phyloP scores from a whole-genome alignment of 92 coral and sea anemone genomes.

The Porites divaricata region DNA sequence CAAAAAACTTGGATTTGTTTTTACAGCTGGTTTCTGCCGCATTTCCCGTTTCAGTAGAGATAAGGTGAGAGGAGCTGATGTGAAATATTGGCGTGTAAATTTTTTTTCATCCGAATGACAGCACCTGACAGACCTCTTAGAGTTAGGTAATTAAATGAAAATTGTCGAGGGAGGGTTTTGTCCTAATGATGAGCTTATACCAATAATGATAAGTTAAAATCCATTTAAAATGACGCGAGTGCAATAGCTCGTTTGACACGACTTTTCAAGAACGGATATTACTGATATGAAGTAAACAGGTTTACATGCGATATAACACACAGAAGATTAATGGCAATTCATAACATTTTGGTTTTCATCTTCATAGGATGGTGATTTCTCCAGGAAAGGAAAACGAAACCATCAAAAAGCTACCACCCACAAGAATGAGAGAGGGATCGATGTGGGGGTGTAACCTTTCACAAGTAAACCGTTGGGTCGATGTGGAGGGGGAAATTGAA shows the following conservation, averaged over 20 bases:
- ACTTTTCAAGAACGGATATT: neutral
- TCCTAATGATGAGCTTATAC: no score
- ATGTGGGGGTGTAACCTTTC: constrained; percentile 32
- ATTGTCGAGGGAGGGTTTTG: no score
- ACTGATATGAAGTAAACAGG: constrained; percentile 13
- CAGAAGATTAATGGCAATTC: constrained; percentile 21
- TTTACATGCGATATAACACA: constrained; percentile 18
- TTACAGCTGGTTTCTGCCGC: constrained; percentile 13
- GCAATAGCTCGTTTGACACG: neutral
- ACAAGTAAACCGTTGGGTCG: constrained; percentile 29
- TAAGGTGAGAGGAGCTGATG: constrained; percentile 8
- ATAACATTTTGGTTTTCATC: neutral
- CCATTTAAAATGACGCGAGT: no score
- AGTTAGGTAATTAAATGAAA: no score
- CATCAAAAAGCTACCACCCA: constrained; percentile 20
- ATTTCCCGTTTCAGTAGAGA: constrained; percentile 7
- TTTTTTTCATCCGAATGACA: no score
- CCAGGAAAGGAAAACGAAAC: constrained; percentile 14
- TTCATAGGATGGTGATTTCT: no score
- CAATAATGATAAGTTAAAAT: no score
- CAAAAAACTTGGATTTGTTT: constrained; percentile 1
- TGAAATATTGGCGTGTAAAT: neutral
- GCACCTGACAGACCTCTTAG: no score
- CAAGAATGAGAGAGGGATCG: constrained; percentile 24
- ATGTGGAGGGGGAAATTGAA: constrained; percentile 20